phyloP scores from a whole-genome alignment of 2,797 vertebrate genomes.

The Macrochelys suwanniensis region DNA sequence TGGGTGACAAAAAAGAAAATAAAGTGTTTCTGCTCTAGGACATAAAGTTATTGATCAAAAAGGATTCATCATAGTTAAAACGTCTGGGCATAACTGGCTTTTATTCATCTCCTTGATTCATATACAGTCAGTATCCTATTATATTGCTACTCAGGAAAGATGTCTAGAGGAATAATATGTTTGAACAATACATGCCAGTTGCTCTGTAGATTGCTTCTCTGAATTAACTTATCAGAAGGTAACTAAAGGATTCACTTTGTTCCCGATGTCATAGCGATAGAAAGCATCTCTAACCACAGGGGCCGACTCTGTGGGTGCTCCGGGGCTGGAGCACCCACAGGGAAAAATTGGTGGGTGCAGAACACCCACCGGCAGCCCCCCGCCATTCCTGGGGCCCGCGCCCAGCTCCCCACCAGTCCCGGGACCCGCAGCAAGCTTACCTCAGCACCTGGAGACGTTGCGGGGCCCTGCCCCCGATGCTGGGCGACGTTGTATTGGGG shows the following conservation, averaged over 20 bases:
- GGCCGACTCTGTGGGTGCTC: too few species aligned
- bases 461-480: too few species aligned
- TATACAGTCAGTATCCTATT: constrained; percentile 87
- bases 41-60: constrained; percentile 83
- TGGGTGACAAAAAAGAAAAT: background rate
- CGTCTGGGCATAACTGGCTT: constrained; percentile 84
- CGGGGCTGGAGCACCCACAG: too few species aligned
- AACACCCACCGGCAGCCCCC: too few species aligned
- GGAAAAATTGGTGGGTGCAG: too few species aligned
- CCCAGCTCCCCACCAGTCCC: too few species aligned
- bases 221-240: background rate
- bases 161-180: constrained; percentile 26
- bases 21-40: constrained; percentile 54
- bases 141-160: constrained; percentile 77
- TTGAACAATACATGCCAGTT: constrained; percentile 10
- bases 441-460: too few species aligned
- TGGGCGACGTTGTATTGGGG: too few species aligned
- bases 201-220: background rate
- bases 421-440: too few species aligned
- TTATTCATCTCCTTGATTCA: constrained; percentile 81
- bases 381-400: too few species aligned
- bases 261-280: background rate
- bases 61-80: constrained; percentile 75
- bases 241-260: background rate
- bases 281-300: background rate